Evolutionary conservation across 1,140 invertebrate genomes (phyloP).

Genomic region (Lethocerus indicus): DNA sequence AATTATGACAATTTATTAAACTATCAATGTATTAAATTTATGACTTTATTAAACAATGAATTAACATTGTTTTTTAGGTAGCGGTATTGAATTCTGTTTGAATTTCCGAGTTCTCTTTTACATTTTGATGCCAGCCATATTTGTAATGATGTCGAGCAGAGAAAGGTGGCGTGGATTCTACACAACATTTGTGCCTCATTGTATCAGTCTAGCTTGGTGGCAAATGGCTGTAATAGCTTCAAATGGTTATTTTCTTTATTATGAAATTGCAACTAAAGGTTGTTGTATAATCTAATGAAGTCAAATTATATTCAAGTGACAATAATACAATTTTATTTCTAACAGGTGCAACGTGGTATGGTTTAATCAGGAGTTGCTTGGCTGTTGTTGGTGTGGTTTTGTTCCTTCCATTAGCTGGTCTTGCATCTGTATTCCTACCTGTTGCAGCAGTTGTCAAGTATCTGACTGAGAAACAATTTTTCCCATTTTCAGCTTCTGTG

Average conservation of each 20-base stretch:
- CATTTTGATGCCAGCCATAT: constrained; percentile 51
- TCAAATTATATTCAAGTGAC: no score
- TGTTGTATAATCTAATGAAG: no score
- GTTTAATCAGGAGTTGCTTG: constrained; percentile 52
- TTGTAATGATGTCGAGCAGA: constrained; percentile 49
- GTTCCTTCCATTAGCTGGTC: constrained; percentile 56
- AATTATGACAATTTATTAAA: neutral
- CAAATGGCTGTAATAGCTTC: constrained; percentile 64
- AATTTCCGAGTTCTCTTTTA: constrained; percentile 61
- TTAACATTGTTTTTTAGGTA: constrained; percentile 24
- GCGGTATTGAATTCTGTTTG: constrained; percentile 70
- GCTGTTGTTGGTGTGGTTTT: constrained; percentile 57
- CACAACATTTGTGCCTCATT: constrained; percentile 60
- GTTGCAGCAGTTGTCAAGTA: constrained; percentile 51
- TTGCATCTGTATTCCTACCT: constrained; percentile 52
- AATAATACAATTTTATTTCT: neutral
- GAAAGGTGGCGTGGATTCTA: constrained; percentile 62
- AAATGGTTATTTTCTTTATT: constrained; percentile 29
- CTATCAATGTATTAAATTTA: neutral
- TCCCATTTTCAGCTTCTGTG: constrained; percentile 35
- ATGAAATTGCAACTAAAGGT: no score
- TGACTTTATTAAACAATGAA: neutral
- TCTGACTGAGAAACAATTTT: no score
- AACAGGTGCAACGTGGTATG: constrained; percentile 33
- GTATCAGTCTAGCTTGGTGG: constrained; percentile 71